These are phyloP conservation scores for Pteria penguin DNA, from an alignment of 2,888 invertebrate species.

Conservation along the genomic window DNA sequence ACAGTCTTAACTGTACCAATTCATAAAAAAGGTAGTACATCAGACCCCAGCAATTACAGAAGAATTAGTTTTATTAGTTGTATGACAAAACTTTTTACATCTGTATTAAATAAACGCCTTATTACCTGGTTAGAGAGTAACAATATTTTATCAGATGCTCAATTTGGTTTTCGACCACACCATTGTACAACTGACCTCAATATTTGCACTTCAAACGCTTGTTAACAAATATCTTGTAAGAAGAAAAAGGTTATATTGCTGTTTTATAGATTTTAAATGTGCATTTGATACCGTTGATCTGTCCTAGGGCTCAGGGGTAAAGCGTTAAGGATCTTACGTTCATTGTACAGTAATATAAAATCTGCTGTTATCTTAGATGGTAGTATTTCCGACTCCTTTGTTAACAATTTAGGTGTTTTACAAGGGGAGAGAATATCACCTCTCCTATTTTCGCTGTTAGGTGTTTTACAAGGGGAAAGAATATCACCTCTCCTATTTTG, in stretches of 20 bases:
- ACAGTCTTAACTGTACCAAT: too few species aligned
- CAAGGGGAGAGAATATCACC: neutral
- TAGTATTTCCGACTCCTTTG: neutral
- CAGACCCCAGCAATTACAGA: neutral
- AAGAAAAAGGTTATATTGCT: neutral
- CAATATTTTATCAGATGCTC: slow-evolving; percentile 1
- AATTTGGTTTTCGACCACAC: neutral
- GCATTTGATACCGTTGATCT: neutral
- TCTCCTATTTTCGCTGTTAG: neutral
- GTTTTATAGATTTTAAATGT: neutral
- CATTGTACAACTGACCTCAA: neutral
- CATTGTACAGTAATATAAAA: neutral
- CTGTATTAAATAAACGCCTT: neutral
- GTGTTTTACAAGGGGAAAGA: neutral
- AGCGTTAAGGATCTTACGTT: neutral
- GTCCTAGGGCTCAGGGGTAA: neutral
- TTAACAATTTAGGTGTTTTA: neutral
- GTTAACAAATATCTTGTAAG: neutral
- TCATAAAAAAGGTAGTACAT: neutral
- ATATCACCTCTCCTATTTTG: neutral
- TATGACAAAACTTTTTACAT: neutral
- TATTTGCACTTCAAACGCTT: neutral
- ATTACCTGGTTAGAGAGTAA: neutral
- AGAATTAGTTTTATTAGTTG: neutral
- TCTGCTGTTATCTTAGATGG: neutral